Evolutionary conservation across 1,140 invertebrate species (phyloP), one percentile per base, ranked within the genome.

Genomic region (Euura lappo): DNA sequence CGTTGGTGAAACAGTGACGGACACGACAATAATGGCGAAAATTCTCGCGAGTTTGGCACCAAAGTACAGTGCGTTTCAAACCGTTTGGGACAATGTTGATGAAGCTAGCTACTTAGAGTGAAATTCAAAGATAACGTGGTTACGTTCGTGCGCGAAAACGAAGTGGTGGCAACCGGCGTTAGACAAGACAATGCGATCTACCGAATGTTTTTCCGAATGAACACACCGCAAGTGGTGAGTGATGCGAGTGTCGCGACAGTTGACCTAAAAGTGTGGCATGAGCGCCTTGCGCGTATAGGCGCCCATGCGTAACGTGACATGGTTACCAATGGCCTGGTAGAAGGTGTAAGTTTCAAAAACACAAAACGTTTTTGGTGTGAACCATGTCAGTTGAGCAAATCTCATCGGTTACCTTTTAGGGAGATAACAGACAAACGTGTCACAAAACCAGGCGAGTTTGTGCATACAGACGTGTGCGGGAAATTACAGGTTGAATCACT

Each of bases 381-480:
- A 8, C 47, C 77, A 10, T 85, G 83, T 71, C 2, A 79, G 0
- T 70, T 77, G 71, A 77, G 81, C 43, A 85, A 86, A 76, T 73
- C 78, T 70, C 71, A 70, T 47, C 74, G 76, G 64, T 7, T 45
- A 0, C 71, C 78, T 2, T 83, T 84, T 65, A 74, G 71, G 5
- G 77, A 74, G 64, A 28, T 45, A 65, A 72, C 74, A 5, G 72
- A 71, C 65, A 72, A 2, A n/a, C 51, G 74, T 69, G 51, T 71
- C 46, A 69, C 70, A 0, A 46, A 70, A 10, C 13, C 70, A 28
- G 74, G 78, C 44, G 77, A 84, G 68, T 28, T 84, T 44, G 71
- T 84, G 47, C 86, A 88, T 74, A 81, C 82, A 0, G 87, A 89
- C 75, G 70, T 89, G 1, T 85, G 82, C 72, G 88, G 88, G 42